Conservation (phyloP, 2,113 vertebrate genomes). For the Talpa occidentalis region DNA sequence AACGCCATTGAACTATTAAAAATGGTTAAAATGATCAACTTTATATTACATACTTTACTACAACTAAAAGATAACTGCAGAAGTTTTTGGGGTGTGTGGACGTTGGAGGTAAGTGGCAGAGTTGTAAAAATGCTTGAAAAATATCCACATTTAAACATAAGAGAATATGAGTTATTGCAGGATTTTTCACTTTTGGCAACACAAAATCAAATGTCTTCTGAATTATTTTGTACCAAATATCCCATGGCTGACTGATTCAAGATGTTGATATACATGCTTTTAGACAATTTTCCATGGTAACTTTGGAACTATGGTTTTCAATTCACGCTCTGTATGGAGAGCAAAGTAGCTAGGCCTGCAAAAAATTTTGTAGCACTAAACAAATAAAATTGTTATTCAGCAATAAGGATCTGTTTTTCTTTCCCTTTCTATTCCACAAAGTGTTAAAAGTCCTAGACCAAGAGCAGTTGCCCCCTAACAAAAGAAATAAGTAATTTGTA, state of each 20-base stretch:
- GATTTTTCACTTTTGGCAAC: conserved; percentile 29
- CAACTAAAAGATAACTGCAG: background rate
- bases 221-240: conserved; percentile 41
- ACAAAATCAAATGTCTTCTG: conserved; percentile 41
- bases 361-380: background rate
- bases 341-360: background rate
- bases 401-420: background rate
- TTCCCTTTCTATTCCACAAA: background rate
- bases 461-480: conserved; percentile 36
- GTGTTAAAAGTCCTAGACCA: conserved; percentile 68
- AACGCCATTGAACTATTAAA: background rate
- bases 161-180: conserved; percentile 17
- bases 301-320: background rate
- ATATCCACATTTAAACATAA: background rate
- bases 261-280: background rate
- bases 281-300: background rate
- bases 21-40: background rate
- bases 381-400: conserved; percentile 37
- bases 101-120: background rate
- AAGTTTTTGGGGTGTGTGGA: background rate
- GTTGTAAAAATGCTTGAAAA: conserved; percentile 1
- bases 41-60: background rate
- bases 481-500: conserved; percentile 73
- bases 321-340: background rate
- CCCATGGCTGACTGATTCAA: conserved; percentile 25